Evolutionary conservation across 2,797 vertebrate species (phyloP).

Genomic region (Muraenolepis orangiensis): DNA sequence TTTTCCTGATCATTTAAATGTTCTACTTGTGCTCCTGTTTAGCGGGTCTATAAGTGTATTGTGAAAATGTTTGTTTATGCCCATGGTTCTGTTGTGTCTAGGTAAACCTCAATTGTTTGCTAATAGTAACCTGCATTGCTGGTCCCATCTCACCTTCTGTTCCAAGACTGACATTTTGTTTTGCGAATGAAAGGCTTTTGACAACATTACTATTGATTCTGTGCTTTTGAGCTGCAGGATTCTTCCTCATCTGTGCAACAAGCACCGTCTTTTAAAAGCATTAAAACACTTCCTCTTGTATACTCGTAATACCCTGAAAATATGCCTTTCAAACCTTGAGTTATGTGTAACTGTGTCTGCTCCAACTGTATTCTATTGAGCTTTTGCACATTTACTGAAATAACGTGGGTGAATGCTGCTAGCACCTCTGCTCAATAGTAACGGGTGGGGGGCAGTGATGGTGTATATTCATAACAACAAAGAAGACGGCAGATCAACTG

Average conservation of each 20-base stretch:
- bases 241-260: background rate
- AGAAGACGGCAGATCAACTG: background rate
- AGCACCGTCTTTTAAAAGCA: background rate
- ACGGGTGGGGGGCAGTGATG: background rate
- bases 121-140: background rate
- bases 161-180: background rate
- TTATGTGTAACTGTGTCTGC: no score
- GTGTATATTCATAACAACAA: background rate
- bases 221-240: no score
- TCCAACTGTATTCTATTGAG: no score
- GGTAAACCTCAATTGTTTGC: background rate
- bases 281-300: no score
- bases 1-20: background rate
- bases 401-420: no score
- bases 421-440: background rate
- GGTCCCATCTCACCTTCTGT: background rate
- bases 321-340: no score
- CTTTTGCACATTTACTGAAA: no score
- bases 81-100: background rate
- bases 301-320: no score
- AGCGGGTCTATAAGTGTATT: background rate
- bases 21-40: background rate
- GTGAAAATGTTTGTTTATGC: background rate
- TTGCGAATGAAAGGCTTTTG: no score
- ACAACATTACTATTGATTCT: no score